phyloP scores from a whole-genome alignment of 1,140 invertebrate species.

The Drosophila takahashii region DNA sequence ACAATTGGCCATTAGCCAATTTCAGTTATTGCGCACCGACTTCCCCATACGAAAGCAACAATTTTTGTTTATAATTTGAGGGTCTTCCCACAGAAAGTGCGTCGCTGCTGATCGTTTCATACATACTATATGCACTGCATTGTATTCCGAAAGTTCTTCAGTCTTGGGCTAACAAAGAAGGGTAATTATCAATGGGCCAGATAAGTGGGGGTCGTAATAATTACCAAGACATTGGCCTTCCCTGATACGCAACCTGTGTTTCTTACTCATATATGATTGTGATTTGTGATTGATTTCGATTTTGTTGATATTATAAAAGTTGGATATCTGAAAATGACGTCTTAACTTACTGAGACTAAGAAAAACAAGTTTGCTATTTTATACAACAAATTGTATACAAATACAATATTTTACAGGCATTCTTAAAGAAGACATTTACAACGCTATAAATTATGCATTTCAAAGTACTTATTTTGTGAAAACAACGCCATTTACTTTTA shows the following conservation, averaged over 20 bases:
- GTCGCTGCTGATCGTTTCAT: constrained; percentile 6
- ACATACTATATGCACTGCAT: neutral
- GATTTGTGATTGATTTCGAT: too few relatives aligned
- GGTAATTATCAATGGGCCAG: constrained; percentile 4
- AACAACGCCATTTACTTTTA: neutral
- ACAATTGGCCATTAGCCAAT: constrained; percentile 51
- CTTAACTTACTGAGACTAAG: neutral
- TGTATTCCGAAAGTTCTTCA: neutral
- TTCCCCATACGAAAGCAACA: constrained; percentile 15
- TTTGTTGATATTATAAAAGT: too few relatives aligned
- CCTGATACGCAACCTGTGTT: neutral
- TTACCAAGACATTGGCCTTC: neutral
- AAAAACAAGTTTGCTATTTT: neutral
- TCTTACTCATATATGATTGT: neutral
- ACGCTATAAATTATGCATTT: too few relatives aligned
- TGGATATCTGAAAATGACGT: neutral
- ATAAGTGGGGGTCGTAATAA: constrained; percentile 1
- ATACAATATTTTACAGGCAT: too few relatives aligned
- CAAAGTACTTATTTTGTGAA: neutral
- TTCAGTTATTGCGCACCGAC: constrained; percentile 65
- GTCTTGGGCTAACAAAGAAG: constrained; percentile 16
- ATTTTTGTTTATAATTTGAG: constrained; percentile 31
- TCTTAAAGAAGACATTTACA: too few relatives aligned
- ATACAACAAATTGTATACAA: too few relatives aligned
- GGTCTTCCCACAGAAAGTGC: constrained; percentile 19